Base-by-base conservation (phyloP, 2,888 invertebrate genomes). In the Osmoderma eremita region DNA sequence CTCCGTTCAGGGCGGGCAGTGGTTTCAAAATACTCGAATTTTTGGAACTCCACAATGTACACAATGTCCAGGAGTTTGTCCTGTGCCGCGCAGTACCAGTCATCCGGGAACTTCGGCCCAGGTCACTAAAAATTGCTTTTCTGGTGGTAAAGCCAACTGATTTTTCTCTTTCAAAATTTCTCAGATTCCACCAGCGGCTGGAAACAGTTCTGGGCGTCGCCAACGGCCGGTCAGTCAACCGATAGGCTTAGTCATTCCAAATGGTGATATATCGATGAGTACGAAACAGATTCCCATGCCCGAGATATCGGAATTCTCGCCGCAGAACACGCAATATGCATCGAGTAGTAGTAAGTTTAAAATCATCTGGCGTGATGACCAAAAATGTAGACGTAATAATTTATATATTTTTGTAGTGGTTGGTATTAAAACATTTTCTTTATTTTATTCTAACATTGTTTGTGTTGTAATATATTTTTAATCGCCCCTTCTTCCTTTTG, bases 321-420 rank as follows among this genome's bases (percentile, higher is more conserved):
- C 85, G 10, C 83, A 85, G 61, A 76, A 74, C 72, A 78, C 82
- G 69, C 88, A 88, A 77, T 89, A 89, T 77, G 88, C 89, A 22
- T 89, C 89, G 38, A 90, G 89, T 78, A 87, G 88, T 76, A 86
- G 89, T 89, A 74, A 85, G 88, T 85, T 17, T 49, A 30, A 22
- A 49, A 63, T 20, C 12, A 49, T 13, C 12, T 17, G 22, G 18
- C 17, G 20, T 24, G 48, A 58, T 8, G 2, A 30, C 1, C 30
- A 3, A 30, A 8, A 30, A 30, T 30, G 10, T 30, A 10, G 6
- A 30, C 5, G n/a, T 8, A 30, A 30, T 1, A 30, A 30, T 3
- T 24, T 4, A 24, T 24, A 30, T 8, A 4, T 1, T 8, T 5
- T 30, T 6, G 6, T 30, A 30, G 3, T 30, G 30, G 8, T 30